Evolutionary conservation across 2,888 invertebrate genomes (phyloP).

Genomic region (Tiliacea aurago): DNA sequence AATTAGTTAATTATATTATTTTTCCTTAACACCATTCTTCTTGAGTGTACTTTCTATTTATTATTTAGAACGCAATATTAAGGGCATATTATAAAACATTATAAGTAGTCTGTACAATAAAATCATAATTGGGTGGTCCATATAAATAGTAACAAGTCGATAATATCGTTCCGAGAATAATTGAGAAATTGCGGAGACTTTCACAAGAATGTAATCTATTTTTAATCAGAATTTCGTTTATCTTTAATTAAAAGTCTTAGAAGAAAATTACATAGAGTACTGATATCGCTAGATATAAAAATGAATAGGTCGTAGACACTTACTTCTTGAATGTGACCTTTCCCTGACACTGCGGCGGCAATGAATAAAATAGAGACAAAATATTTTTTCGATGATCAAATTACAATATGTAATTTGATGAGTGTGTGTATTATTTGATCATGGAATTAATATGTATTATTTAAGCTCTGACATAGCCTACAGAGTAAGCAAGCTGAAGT

Average conservation of each 20-base stretch:
- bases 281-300: background rate
- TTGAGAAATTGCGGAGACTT: slow-evolving; percentile 20
- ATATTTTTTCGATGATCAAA: background rate
- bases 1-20: slow-evolving; percentile 34
- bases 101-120: background rate
- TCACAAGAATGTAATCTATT: slow-evolving; percentile 27
- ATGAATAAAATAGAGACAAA: background rate
- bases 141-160: background rate
- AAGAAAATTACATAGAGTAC: slow-evolving; percentile 3
- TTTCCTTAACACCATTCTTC: slow-evolving; percentile 9
- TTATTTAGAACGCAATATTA: background rate
- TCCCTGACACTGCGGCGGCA: too few species aligned
- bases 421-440: too few species aligned
- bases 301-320: background rate
- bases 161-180: background rate
- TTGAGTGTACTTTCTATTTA: slow-evolving; percentile 9
- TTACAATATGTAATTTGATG: background rate
- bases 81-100: background rate
- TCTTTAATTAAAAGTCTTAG: slow-evolving; percentile 10
- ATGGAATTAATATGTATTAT: too few species aligned
- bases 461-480: too few species aligned
- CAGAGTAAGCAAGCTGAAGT: too few species aligned
- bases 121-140: background rate
- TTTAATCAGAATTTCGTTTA: slow-evolving; percentile 18
- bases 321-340: slow-evolving; percentile 6